A percentile compares a stretch with the other conserved stretches of the same genome.
Evolutionary conservation across 2,888 invertebrate species (phyloP).

Genomic region (Macrophya annulata): DNA sequence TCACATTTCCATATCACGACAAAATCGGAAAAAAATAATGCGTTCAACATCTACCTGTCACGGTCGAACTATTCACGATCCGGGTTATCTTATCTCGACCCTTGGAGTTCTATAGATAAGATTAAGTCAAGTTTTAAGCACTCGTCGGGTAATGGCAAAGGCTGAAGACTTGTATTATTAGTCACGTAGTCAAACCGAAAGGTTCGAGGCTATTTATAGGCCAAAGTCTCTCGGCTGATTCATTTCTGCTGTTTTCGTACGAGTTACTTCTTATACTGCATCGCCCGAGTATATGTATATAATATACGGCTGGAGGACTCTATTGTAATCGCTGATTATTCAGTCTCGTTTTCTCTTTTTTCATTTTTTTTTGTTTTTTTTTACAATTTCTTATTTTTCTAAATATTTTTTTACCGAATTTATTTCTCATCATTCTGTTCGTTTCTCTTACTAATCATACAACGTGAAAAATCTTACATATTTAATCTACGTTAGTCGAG

Average conservation of each 20-base stretch:
- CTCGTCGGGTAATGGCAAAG: conserved; percentile 21
- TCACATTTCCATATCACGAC: not conserved
- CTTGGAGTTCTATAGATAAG: conserved; percentile 49
- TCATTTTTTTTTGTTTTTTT: not conserved
- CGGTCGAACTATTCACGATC: conserved; percentile 33
- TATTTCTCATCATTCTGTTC: no score
- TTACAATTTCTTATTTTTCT: not conserved
- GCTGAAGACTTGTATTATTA: conserved; percentile 42
- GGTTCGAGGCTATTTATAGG: conserved; percentile 63
- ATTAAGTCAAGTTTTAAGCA: conserved; percentile 49
- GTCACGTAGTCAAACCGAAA: conserved; percentile 59
- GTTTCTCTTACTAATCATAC: no score
- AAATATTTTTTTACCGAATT: no score
- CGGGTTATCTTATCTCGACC: conserved; percentile 50
- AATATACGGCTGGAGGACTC: not conserved
- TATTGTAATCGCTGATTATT: conserved; percentile 3
- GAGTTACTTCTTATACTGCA: conserved; percentile 13
- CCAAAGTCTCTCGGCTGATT: conserved; percentile 52
- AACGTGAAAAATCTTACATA: conserved; percentile 2
- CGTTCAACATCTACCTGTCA: conserved; percentile 32
- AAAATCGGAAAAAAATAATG: not conserved
- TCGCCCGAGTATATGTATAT: not conserved
- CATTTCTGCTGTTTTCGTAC: conserved; percentile 51
- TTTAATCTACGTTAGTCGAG: not conserved
- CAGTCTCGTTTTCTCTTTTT: not conserved